Evolutionary conservation across 64 coral and sea anemone genomes (phyloP), one percentile per base, ranked within the genome.

Genomic region (Stichodactyla helianthus): DNA sequence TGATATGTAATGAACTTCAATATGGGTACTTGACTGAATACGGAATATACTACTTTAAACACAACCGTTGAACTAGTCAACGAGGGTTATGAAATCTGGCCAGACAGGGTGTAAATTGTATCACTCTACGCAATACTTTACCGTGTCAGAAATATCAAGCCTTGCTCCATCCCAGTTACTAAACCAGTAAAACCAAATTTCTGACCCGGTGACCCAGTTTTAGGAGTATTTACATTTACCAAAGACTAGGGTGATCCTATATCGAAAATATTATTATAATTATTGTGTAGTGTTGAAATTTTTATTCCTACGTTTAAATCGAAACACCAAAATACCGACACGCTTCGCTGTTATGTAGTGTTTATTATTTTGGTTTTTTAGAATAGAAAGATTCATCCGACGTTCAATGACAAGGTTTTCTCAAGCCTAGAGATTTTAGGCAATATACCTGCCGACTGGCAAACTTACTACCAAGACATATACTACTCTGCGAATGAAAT

Each of bases 321-420:
- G 83, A 86, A 63, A 86, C 86, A 94, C 91, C 88, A 94, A 86
- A 93, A 94, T 81, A 78, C 59, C 82, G 77, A 80, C 89, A 95
- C 85, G 68, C 68, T 74, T 74, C 68, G 91, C 70, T 82, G 85
- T 89, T 86, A 82, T 86, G 59, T 86, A 86, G 86, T 91, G 86
- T 95, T 94, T 95, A 91, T 95, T 95, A 74, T 74, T 26, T 27
- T 91, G 85, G 85, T 82, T 91, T 95, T 68, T 78, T 77, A 89
- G 84, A 84, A 88, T 88, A 85, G 82, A 89, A 89, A 89, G 84
- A 52, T 84, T 82, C 71, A 53, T 84, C 27, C 52, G 63, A 65
- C 23, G 12, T 19, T 51, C 50, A 89, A 87, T 55, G 8, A 71
- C 54, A 35, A 27, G 68, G 26, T 74, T 74, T 74, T 23, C 26